A percentile compares a stretch with the other conserved stretches of the same genome.
These are phyloP conservation scores for Monochamus alternatus DNA, from an alignment of 2,888 invertebrate genomes.

Conservation along the genomic window DNA sequence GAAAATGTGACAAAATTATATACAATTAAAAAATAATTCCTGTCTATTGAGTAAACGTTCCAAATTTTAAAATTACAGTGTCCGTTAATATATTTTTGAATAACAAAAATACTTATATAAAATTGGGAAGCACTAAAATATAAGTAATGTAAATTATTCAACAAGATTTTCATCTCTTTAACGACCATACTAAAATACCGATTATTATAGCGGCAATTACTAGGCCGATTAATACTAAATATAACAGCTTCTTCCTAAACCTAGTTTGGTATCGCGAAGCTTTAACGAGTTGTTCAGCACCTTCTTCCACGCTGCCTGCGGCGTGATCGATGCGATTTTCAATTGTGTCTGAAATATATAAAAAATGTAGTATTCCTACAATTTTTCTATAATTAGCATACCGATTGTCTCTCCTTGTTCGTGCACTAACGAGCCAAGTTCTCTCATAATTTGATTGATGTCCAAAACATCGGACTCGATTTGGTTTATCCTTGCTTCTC, in stretches of 20 bases:
- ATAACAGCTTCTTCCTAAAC: conserved; percentile 83
- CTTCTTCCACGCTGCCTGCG: conserved; percentile 84
- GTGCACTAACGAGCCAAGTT: conserved; percentile 80
- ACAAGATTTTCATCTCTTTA: conserved; percentile 36
- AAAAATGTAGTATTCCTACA: conserved; percentile 30
- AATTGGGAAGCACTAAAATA: conserved; percentile 4
- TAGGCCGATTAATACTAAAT: conserved; percentile 79
- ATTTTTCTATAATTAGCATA: conserved; percentile 62
- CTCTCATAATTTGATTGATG: conserved; percentile 88
- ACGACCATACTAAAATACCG: conserved; percentile 73
- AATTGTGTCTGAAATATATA: conserved; percentile 80
- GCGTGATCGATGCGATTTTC: conserved; percentile 87
- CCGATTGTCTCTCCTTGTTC: conserved; percentile 83
- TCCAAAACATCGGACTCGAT: conserved; percentile 89
- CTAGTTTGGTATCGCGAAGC: conserved; percentile 86
- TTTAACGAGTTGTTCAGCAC: conserved; percentile 84
- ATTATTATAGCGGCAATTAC: conserved; percentile 80
- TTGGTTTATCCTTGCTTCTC: conserved; percentile 84
- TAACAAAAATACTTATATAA: too few species aligned
- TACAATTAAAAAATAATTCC: too few species aligned
- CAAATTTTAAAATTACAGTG: too few species aligned
- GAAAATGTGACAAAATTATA: too few species aligned
- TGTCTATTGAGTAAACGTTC: too few species aligned
- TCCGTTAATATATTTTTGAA: too few species aligned
- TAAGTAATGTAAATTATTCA: background rate